Evolutionary conservation across 2,797 vertebrate genomes (phyloP).

Genomic region (Masticophis lateralis): DNA sequence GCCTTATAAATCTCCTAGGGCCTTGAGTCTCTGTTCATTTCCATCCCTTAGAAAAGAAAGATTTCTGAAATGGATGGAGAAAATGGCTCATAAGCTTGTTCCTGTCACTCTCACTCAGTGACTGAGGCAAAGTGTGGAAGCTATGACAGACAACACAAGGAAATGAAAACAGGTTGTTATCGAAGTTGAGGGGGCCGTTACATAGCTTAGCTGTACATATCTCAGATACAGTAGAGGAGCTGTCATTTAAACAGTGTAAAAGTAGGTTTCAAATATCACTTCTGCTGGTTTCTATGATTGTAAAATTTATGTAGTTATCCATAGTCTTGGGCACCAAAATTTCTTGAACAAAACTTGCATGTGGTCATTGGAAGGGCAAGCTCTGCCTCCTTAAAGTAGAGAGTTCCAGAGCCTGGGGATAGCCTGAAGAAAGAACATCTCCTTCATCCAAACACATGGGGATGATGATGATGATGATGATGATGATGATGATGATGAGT

Average conservation of each 20-base stretch:
- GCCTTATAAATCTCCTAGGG: not conserved
- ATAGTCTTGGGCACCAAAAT: not conserved
- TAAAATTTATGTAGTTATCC: not conserved
- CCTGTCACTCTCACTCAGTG: not conserved
- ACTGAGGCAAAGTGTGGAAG: not conserved
- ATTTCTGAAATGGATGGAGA: not conserved
- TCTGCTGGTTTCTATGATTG: not conserved
- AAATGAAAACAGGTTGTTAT: not conserved
- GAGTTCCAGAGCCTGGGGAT: not conserved
- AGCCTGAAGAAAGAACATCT: not conserved
- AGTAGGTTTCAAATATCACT: not conserved
- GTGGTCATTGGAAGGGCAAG: not conserved
- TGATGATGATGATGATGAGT: not conserved
- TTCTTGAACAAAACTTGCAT: not conserved
- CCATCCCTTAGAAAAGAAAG: not conserved
- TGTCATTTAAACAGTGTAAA: not conserved
- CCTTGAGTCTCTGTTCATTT: not conserved
- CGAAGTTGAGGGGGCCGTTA: not conserved
- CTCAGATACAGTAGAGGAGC: not conserved
- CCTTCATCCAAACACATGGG: not conserved
- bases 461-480: not conserved
- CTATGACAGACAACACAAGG: not conserved
- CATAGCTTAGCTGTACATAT: not conserved
- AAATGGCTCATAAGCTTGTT: not conserved
- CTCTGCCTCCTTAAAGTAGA: not conserved